These are phyloP conservation scores for Fopius arisanus DNA, from an alignment of 1,140 invertebrate genomes.

Conservation along the genomic window DNA sequence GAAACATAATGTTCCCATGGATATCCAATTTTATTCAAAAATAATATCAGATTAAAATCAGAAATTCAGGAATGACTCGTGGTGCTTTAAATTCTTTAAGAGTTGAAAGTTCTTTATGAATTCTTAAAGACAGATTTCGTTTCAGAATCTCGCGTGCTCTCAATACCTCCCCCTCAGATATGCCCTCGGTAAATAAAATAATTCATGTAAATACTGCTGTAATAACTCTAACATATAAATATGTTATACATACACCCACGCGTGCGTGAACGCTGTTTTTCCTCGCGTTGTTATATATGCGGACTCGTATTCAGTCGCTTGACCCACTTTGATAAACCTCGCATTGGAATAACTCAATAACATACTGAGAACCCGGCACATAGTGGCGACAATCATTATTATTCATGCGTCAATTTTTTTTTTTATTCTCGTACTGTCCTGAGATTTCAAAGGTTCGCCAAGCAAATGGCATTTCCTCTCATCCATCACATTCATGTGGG, in stretches of 20 bases:
- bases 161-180: no score
- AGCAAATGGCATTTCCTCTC: neutral
- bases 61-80: no score
- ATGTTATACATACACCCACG: constrained; percentile 43
- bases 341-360: constrained; percentile 64
- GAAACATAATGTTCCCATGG: no score
- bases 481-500: no score
- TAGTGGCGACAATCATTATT: constrained; percentile 56
- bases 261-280: constrained; percentile 33
- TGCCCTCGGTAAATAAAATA: neutral
- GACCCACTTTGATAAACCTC: constrained; percentile 65
- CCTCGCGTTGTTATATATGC: constrained; percentile 1
- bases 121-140: neutral
- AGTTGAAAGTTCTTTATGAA: neutral
- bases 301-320: constrained; percentile 57
- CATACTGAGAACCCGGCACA: constrained; percentile 37
- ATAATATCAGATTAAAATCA: no score
- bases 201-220: constrained; percentile 14
- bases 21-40: no score
- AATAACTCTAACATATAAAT: constrained; percentile 20
- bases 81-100: no score
- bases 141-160: neutral
- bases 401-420: constrained; percentile 42
- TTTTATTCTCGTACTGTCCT: neutral
- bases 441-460: neutral